phyloP scores from a whole-genome alignment of 2,797 vertebrate species.

The Dallia pectoralis region DNA sequence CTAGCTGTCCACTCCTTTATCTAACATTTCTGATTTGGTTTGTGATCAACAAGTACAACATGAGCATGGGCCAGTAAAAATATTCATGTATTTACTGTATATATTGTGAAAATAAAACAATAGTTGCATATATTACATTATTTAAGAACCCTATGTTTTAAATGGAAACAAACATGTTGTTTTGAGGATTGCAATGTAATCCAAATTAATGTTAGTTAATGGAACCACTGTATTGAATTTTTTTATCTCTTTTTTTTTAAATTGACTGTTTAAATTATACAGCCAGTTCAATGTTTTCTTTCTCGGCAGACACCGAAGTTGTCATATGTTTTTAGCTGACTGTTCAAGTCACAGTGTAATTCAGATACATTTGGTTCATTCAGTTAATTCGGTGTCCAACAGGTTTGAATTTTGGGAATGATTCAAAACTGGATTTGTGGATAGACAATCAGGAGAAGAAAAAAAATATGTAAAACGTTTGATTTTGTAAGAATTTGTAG shows the following conservation, averaged over 20 bases:
- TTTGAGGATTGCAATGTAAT: neutral
- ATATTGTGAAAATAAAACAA: neutral
- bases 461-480: neutral
- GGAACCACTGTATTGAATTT: neutral
- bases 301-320: neutral
- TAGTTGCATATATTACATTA: neutral
- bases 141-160: neutral
- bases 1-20: neutral
- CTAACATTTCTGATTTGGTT: neutral
- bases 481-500: neutral
- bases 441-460: neutral
- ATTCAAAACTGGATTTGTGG: neutral
- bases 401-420: neutral
- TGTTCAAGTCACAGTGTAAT: neutral
- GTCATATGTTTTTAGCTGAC: neutral
- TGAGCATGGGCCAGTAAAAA: neutral
- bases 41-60: neutral
- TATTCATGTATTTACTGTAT: neutral
- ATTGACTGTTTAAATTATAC: neutral
- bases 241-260: neutral
- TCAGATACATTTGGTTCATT: too few relatives aligned
- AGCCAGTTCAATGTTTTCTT: neutral
- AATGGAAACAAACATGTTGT: neutral
- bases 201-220: neutral
- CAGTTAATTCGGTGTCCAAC: neutral